Percentiles rank a stretch among this genome's conserved stretches.
Evolutionary conservation across 2,888 invertebrate genomes (phyloP).

Genomic region (Pheosia tremula): DNA sequence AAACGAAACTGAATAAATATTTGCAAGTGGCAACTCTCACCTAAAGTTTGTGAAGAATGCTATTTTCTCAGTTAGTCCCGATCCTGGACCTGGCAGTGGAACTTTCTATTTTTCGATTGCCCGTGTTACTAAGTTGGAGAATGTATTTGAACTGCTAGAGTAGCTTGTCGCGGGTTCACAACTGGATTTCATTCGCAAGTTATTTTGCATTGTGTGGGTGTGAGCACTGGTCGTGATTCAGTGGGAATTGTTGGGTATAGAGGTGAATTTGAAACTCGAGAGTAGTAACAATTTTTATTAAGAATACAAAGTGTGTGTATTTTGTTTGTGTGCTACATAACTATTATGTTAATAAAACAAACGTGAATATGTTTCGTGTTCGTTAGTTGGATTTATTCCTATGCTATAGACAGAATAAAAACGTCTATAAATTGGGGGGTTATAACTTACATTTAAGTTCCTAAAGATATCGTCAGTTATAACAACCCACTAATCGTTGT

Average conservation of each 20-base stretch:
- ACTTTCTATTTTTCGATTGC: conserved; percentile 83
- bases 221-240: conserved; percentile 32
- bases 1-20: conserved; percentile 68
- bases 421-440: too few relatives aligned
- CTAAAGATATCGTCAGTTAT: too few relatives aligned
- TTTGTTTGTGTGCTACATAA: neutral
- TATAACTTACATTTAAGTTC: too few relatives aligned
- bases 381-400: too few relatives aligned
- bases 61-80: conserved; percentile 77
- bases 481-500: neutral
- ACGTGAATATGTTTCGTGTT: too few relatives aligned
- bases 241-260: conserved; percentile 4
- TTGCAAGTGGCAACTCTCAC: conserved; percentile 60
- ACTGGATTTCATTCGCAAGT: conserved; percentile 67
- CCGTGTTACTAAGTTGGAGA: conserved; percentile 77
- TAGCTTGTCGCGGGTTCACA: conserved; percentile 61
- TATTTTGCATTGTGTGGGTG: conserved; percentile 65
- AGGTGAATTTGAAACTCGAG: conserved; percentile 3
- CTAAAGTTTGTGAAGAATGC: conserved; percentile 75
- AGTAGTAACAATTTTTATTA: neutral
- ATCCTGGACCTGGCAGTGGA: conserved; percentile 56
- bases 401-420: too few relatives aligned
- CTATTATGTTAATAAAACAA: too few relatives aligned
- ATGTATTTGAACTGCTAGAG: conserved; percentile 73
- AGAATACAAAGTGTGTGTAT: neutral